phyloP scores from a whole-genome alignment of 2,113 vertebrate species.

The Sakesphorus luctuosus region DNA sequence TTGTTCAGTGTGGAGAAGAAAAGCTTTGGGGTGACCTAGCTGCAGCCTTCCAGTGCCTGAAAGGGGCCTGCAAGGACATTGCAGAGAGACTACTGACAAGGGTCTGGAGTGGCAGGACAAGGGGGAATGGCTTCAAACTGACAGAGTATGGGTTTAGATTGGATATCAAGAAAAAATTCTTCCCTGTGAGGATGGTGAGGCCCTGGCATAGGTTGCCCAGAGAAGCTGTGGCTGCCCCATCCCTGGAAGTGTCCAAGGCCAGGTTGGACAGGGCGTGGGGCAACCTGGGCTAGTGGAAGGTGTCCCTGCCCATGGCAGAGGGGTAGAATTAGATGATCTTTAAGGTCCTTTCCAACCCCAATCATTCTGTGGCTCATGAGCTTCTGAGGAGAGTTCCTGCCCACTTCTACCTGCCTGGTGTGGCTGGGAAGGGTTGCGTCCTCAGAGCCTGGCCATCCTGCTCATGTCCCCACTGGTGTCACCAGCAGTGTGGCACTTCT shows the following conservation, averaged over 20 bases:
- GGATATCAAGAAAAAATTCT: background rate
- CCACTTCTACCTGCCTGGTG: fast-evolving
- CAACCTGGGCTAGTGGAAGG: fast-evolving
- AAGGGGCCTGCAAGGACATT: background rate
- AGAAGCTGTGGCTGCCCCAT: background rate
- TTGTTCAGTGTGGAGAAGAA: background rate
- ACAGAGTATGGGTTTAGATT: background rate
- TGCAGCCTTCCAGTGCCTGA: background rate
- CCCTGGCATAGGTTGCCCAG: background rate
- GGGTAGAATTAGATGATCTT: background rate
- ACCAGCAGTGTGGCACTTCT: background rate
- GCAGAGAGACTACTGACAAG: background rate
- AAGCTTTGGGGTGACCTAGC: background rate
- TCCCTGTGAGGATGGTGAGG: fast-evolving
- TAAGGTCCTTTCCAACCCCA: background rate
- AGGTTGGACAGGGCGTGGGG: fast-evolving
- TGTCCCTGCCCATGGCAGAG: background rate
- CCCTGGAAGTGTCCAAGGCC: background rate
- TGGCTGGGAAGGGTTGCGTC: background rate
- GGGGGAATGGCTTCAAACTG: background rate
- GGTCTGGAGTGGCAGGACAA: background rate
- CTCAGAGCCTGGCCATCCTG: background rate
- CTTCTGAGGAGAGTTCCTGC: background rate
- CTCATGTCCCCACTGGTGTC: fast-evolving
- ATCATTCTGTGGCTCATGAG: background rate